Conservation (phyloP, 2,113 vertebrate species). For the Anarrhichthys ocellatus region DNA sequence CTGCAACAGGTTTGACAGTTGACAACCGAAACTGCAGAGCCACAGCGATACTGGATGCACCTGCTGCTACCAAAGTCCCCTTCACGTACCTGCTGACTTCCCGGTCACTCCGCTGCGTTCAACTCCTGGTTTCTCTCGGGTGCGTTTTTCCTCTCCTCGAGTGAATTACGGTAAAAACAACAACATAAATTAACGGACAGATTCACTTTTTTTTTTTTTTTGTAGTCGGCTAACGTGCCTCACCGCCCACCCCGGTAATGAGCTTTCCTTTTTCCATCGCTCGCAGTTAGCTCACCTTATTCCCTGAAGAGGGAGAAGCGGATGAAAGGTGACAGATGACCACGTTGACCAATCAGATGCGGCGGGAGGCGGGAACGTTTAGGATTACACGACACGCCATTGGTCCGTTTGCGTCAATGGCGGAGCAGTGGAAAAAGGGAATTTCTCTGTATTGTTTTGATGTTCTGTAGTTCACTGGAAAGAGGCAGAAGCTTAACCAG, state of each 20-base stretch:
- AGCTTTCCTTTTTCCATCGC: conserved; percentile 61
- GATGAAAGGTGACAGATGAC: conserved; percentile 63
- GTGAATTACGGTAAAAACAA: background rate
- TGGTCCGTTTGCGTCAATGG: conserved; percentile 43
- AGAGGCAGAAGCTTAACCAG: background rate
- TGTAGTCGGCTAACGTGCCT: background rate
- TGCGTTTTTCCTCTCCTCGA: background rate
- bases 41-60: conserved; percentile 62
- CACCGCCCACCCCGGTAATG: conserved; percentile 26
- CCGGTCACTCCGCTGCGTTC: background rate
- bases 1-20: conserved; percentile 41
- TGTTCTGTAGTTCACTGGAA: background rate
- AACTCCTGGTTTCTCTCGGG: background rate
- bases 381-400: conserved; percentile 36
- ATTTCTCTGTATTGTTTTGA: conserved; percentile 28
- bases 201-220: conserved; percentile 1
- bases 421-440: conserved; percentile 24
- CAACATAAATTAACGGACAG: background rate
- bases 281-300: conserved; percentile 52
- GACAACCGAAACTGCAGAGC: conserved; percentile 71
- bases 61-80: conserved; percentile 38
- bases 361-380: conserved; percentile 51
- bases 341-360: conserved; percentile 57
- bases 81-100: conserved; percentile 69
- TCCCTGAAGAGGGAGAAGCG: conserved; percentile 43